Conservation (phyloP, 2,888 invertebrate genomes). For the Rhabditoides inermis region DNA sequence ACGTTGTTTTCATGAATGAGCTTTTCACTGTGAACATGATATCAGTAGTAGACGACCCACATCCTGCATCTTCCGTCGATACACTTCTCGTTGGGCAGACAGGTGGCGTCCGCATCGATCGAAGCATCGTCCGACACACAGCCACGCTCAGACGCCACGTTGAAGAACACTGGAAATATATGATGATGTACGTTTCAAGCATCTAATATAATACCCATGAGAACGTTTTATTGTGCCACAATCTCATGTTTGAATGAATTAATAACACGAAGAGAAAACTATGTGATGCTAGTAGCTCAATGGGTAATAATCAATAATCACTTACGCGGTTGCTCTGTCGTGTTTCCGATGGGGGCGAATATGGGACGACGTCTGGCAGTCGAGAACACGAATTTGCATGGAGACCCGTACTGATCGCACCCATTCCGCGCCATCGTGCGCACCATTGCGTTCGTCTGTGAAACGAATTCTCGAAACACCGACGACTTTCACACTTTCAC, state of each 20-base stretch:
- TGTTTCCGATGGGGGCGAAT: constrained; percentile 40
- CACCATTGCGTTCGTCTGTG: no score
- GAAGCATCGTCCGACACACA: constrained; percentile 28
- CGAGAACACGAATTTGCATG: constrained; percentile 37
- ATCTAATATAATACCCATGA: no score
- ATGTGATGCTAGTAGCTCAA: background rate
- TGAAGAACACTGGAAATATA: constrained; percentile 43
- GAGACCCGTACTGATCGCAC: constrained; percentile 47
- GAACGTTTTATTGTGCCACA: background rate
- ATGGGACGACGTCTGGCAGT: constrained; percentile 43
- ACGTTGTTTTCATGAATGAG: background rate
- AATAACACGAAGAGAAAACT: background rate
- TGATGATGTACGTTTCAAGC: no score
- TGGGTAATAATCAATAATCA: no score
- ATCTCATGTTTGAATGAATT: background rate
- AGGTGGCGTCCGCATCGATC: constrained; percentile 43
- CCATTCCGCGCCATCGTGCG: constrained; percentile 37
- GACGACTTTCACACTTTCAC: no score
- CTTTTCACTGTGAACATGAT: background rate
- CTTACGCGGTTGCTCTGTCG: constrained; percentile 30
- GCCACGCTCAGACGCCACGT: constrained; percentile 34
- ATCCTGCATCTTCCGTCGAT: constrained; percentile 45
- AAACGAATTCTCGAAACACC: no score
- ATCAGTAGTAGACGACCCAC: constrained; percentile 15
- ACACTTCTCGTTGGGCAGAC: constrained; percentile 49